These are phyloP conservation scores for Acanthococcus lagerstroemiae DNA, from an alignment of 2,888 invertebrate species.

Conservation along the genomic window DNA sequence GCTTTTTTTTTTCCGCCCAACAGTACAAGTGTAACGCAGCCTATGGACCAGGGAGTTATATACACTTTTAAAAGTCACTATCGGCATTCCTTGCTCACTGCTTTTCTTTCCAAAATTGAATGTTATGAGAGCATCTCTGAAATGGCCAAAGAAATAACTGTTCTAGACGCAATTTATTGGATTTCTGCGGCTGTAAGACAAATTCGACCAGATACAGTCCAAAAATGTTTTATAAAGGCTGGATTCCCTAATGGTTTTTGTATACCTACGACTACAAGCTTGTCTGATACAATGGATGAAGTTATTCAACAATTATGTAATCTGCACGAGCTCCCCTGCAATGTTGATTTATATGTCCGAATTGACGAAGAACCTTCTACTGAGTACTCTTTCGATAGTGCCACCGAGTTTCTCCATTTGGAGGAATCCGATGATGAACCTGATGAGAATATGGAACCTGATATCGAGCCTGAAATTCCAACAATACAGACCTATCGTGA, in stretches of 20 bases:
- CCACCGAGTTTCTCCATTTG: not conserved
- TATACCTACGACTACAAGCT: not conserved
- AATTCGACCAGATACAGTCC: not conserved
- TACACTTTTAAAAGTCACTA: constrained; percentile 16
- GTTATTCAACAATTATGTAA: not conserved
- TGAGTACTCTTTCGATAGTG: not conserved
- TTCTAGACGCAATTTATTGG: not conserved
- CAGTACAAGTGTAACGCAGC: constrained; percentile 3
- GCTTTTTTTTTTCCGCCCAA: constrained; percentile 15
- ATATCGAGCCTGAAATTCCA: too few species aligned
- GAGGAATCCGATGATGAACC: not conserved
- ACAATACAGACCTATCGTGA: not conserved
- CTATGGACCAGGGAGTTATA: constrained; percentile 17
- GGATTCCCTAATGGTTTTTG: not conserved
- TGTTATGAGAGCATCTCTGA: not conserved
- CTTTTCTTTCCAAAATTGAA: not conserved
- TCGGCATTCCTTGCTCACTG: not conserved
- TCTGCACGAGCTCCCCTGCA: not conserved
- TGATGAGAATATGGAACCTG: not conserved
- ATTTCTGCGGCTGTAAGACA: not conserved
- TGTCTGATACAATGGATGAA: not conserved
- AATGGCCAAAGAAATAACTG: not conserved
- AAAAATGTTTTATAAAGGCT: not conserved
- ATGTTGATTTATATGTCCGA: not conserved
- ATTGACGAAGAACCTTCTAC: not conserved